phyloP scores from a whole-genome alignment of 2,797 vertebrate genomes.

The Alcedo atthis region DNA sequence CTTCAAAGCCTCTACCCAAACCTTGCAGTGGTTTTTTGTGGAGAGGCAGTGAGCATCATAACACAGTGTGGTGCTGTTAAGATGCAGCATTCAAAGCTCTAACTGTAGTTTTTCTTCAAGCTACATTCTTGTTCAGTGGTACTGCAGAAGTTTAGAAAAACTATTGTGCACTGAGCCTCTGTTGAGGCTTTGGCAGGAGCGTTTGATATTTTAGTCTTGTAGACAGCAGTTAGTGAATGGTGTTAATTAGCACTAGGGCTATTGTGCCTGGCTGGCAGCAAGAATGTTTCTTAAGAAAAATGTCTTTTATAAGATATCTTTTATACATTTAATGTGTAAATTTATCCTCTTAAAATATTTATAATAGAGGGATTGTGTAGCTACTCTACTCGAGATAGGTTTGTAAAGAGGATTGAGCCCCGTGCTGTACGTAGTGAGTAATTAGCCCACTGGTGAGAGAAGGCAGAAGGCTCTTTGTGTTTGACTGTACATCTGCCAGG shows the following conservation, averaged over 20 bases:
- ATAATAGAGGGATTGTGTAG: neutral
- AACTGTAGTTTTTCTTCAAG: neutral
- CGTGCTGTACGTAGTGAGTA: neutral
- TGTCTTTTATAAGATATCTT: neutral
- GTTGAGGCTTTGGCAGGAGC: neutral
- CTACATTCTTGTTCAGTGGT: neutral
- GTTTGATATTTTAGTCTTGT: conserved; percentile 8
- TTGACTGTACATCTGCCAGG: neutral
- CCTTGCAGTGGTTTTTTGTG: neutral
- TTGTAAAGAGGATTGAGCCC: neutral
- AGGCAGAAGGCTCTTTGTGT: neutral
- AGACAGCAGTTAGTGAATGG: neutral
- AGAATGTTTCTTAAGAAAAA: neutral
- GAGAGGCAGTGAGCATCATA: neutral
- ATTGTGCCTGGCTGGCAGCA: neutral
- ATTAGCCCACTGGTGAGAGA: neutral
- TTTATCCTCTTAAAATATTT: conserved; percentile 28
- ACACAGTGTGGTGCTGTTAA: neutral
- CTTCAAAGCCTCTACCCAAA: neutral
- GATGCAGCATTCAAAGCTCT: neutral
- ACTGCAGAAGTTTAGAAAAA: neutral
- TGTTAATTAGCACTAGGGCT: neutral
- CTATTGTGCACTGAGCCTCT: neutral
- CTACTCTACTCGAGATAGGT: neutral
- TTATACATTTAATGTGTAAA: neutral